Conservation (phyloP, 2,888 invertebrate genomes). For the Acleris holmiana region DNA sequence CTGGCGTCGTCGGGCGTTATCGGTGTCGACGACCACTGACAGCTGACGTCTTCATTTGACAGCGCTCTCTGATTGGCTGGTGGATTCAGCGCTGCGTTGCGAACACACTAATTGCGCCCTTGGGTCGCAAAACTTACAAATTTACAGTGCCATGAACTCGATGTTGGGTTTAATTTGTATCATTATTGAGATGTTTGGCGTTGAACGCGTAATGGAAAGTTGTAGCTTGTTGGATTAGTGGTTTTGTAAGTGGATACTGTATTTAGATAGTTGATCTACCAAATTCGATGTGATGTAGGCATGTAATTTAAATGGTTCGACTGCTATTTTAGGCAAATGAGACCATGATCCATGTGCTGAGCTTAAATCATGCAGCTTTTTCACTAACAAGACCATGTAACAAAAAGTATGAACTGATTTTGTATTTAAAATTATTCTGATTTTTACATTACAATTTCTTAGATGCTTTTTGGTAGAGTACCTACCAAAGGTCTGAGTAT, state of each 20-base stretch:
- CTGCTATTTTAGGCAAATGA: too few species aligned
- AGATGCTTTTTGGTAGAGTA: too few species aligned
- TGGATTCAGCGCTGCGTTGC: neutral
- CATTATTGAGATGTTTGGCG: too few species aligned
- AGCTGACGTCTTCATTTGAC: conserved; percentile 38
- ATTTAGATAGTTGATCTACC: neutral
- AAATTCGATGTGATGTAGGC: too few species aligned
- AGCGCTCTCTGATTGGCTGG: conserved; percentile 14
- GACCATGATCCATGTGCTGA: too few species aligned
- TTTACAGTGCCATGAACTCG: neutral
- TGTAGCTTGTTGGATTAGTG: neutral
- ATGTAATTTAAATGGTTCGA: too few species aligned
- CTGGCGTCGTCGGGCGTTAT: conserved; percentile 39
- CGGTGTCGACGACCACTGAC: conserved; percentile 38
- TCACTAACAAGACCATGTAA: too few species aligned
- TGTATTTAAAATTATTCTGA: too few species aligned
- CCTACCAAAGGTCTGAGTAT: too few species aligned
- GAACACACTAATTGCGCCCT: conserved; percentile 11
- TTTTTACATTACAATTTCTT: too few species aligned
- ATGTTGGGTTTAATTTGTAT: neutral
- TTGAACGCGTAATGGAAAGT: neutral
- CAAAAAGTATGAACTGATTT: too few species aligned
- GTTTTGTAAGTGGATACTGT: conserved; percentile 6
- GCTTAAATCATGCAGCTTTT: too few species aligned
- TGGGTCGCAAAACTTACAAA: neutral